A percentile compares a stretch with the other conserved stretches of the same genome.
Evolutionary conservation across 2,797 vertebrate species (phyloP).

Genomic region (Acanthurus leucopareius): DNA sequence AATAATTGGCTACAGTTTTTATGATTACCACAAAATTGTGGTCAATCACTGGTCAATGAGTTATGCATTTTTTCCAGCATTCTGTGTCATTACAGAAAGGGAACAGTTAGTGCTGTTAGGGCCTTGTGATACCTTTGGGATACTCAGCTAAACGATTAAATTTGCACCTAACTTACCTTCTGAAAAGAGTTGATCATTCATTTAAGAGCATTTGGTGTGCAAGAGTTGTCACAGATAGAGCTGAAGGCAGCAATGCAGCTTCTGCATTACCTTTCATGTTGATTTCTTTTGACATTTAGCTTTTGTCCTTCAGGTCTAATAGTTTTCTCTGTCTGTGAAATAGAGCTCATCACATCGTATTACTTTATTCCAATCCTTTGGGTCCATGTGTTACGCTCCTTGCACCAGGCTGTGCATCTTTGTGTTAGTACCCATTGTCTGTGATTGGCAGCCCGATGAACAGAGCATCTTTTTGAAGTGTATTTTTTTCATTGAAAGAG

Average conservation of each 20-base stretch:
- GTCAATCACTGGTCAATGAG: slow-evolving; percentile 35
- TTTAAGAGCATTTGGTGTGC: slow-evolving; percentile 55
- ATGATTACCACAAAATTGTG: slow-evolving; percentile 49
- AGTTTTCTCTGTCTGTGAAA: slow-evolving; percentile 35
- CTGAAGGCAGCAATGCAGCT: slow-evolving; percentile 18
- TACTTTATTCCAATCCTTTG: slow-evolving; percentile 18
- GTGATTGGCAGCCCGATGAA: not conserved
- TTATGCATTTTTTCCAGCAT: not conserved
- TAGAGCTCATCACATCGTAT: slow-evolving; percentile 19
- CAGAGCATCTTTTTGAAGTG: slow-evolving; percentile 9
- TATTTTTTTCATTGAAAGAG: not conserved
- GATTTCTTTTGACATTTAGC: slow-evolving; percentile 41
- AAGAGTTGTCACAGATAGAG: slow-evolving; percentile 45
- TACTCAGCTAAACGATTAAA: slow-evolving; percentile 34
- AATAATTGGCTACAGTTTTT: slow-evolving; percentile 48
- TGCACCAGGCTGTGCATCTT: slow-evolving; percentile 6
- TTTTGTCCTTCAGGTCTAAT: slow-evolving; percentile 36
- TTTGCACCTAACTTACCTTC: slow-evolving; percentile 42
- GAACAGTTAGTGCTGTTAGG: slow-evolving; percentile 6
- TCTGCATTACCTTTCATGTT: slow-evolving; percentile 6
- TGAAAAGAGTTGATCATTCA: slow-evolving; percentile 40
- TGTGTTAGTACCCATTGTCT: slow-evolving; percentile 1
- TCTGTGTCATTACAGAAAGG: slow-evolving; percentile 17
- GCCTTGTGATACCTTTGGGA: slow-evolving; percentile 35
- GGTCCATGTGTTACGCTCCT: slow-evolving; percentile 29